Evolutionary conservation across 2,888 invertebrate genomes (phyloP), one percentile per base, ranked within the genome.

Genomic region (Aporophyla nigra): DNA sequence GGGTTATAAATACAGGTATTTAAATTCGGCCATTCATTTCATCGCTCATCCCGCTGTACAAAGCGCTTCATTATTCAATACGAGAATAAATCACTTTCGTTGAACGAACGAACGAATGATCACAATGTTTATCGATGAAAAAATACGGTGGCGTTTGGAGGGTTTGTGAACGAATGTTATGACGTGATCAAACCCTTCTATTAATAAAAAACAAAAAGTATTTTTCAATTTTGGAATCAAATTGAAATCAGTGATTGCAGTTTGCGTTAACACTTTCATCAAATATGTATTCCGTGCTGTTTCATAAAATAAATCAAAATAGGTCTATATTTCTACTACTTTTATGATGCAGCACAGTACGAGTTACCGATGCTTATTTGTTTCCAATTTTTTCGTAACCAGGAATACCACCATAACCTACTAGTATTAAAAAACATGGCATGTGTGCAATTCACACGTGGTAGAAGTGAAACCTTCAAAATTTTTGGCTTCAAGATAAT

Each of bases 11-110:
- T 87, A 87, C 82, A 88, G 83, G 86, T 87, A 89, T 90, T 91
- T 90, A 89, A 90, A 90, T 87, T 87, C 73, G 74, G 74, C 78
- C 86, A 83, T 88, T 83, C 85, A 88, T 88, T 88, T 87, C 84
- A 85, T 81, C 88, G 87, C 79, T 90, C 90, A 88, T 90, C 83
- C 86, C 82, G 73, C 67, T 84, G 84, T 84, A 83, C 87, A 88
- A 91, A 88, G 86, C 86, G 88, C 78, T 91, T 90, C 90, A 89
- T 90, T 90, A 89, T 91, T 90, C 87, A 88, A 87, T 88, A 83
- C 80, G 80, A 71, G 76, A 79, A 88, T 86, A 86, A 89, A 88
- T 89, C 88, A 88, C 87, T 89, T 87, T 88, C 81, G 71, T 68
- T 87, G 82, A 80, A 72, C 78, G 83, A 81, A 74, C 69, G 80